These are phyloP conservation scores for Drosophila setifemur DNA, from an alignment of 1,140 invertebrate species.

Conservation along the genomic window DNA sequence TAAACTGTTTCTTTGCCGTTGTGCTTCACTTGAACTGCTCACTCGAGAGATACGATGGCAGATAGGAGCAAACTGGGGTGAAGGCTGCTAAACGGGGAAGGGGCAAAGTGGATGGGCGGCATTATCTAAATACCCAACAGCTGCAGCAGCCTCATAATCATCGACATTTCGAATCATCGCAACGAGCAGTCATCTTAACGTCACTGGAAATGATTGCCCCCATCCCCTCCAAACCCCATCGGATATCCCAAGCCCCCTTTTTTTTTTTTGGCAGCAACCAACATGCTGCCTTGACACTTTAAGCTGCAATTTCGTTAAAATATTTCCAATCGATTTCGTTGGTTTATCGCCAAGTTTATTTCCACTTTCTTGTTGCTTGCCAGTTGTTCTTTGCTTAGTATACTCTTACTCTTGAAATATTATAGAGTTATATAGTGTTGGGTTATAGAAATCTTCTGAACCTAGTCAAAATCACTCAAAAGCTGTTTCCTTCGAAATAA, in stretches of 20 bases:
- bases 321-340: slow-evolving; percentile 81
- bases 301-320: slow-evolving; percentile 81
- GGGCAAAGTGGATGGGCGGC: slow-evolving; percentile 17
- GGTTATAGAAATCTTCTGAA: no score
- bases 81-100: not conserved
- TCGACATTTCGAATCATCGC: slow-evolving; percentile 47
- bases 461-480: no score
- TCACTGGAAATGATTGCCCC: slow-evolving; percentile 52
- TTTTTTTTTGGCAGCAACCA: slow-evolving; percentile 37
- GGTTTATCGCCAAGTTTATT: slow-evolving; percentile 80
- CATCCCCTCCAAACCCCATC: not conserved
- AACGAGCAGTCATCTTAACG: slow-evolving; percentile 53
- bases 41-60: slow-evolving; percentile 46
- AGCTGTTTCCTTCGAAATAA: no score
- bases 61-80: not conserved
- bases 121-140: slow-evolving; percentile 57
- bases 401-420: no score
- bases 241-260: not conserved
- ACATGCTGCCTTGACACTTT: slow-evolving; percentile 75
- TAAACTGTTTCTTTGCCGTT: slow-evolving; percentile 52
- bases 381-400: slow-evolving; percentile 35
- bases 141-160: slow-evolving; percentile 66
- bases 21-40: slow-evolving; percentile 59
- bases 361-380: slow-evolving; percentile 71
- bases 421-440: no score